Evolutionary conservation across 2,113 vertebrate species (phyloP).

Genomic region (Salvator merianae): DNA sequence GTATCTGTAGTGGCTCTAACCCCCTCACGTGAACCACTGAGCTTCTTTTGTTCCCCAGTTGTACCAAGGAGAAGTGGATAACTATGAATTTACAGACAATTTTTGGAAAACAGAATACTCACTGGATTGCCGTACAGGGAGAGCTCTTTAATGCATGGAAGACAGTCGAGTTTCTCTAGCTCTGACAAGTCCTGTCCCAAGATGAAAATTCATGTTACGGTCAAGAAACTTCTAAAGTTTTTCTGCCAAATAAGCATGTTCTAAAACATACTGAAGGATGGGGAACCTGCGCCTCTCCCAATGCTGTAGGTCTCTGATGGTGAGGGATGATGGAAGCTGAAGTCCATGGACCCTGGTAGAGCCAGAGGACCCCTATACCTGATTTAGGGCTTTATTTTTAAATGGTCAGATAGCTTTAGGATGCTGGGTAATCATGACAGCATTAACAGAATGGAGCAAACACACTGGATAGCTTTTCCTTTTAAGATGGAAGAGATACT

Average conservation of each 20-base stretch:
- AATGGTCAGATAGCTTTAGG: too few relatives aligned
- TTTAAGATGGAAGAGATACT: too few relatives aligned
- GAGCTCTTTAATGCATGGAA: constrained; percentile 82
- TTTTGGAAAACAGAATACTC: constrained; percentile 60
- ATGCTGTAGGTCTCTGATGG: neutral
- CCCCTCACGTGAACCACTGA: too few relatives aligned
- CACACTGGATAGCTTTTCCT: too few relatives aligned
- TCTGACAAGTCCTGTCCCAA: constrained; percentile 79
- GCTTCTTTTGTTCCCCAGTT: too few relatives aligned
- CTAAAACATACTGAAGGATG: neutral
- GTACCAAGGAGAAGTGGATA: constrained; percentile 3
- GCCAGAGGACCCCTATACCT: too few relatives aligned
- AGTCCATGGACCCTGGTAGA: neutral
- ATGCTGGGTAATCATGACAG: too few relatives aligned
- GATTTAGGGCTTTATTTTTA: neutral
- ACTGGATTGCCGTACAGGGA: constrained; percentile 85
- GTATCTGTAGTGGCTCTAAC: too few relatives aligned
- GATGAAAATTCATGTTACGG: constrained; percentile 5
- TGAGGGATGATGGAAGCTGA: neutral
- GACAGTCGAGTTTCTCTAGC: constrained; percentile 82
- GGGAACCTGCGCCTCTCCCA: neutral
- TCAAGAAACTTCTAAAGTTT: neutral
- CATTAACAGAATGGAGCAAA: too few relatives aligned
- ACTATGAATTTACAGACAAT: neutral
- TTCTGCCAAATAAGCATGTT: neutral